Base-by-base conservation (phyloP, 2,113 vertebrate species). In the Cygnus atratus region DNA sequence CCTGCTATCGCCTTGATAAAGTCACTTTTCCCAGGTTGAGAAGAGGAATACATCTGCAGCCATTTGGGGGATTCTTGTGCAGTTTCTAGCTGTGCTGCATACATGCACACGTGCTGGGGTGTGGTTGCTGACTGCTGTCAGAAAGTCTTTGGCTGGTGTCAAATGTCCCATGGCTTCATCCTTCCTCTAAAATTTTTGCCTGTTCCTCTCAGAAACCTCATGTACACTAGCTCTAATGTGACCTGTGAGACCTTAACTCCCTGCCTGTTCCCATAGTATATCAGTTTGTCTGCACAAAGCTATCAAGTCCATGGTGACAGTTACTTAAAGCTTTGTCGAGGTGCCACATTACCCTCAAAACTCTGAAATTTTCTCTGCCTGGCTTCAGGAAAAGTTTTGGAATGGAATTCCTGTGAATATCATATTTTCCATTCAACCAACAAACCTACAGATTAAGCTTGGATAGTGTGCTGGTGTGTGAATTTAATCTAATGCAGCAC, bases 101-200 rank as follows among this genome's bases (percentile, higher is more conserved):
- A 18, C 7, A 9, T 0, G 1, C 33, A 28, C 0, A 0, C 16
- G 5, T 2, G 3, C 21, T 41, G 73, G n/a, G 44, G 10, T 0
- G 2, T 10, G 13, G 31, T 33, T 52, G 35, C 52, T 63, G 43
- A 19, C 15, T 54, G 61, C 33, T 63, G 48, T 41, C 2, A 2
- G 19, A 41, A 86, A 59, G 37, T 6, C 22, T 63, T 66, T 28
- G 35, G 28, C 21, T 65, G 62, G 24, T 19, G 35, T 22, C 50
- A n/a, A 6, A 33, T 3, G 3, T 71, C 50, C 39, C 13, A 10
- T 7, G 7, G n/a, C 73, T 84, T 44, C n/a, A 16, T n/a, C 39
- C 26, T 61, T 41, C 33, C 67, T 48, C n/a, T 39, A 28, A 75
- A 59, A 75, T 35, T 46, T 57, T 28, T 54, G 9, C 43, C 29